Base-by-base conservation (phyloP, 2,888 invertebrate species). In the Seira sanloemensis region DNA sequence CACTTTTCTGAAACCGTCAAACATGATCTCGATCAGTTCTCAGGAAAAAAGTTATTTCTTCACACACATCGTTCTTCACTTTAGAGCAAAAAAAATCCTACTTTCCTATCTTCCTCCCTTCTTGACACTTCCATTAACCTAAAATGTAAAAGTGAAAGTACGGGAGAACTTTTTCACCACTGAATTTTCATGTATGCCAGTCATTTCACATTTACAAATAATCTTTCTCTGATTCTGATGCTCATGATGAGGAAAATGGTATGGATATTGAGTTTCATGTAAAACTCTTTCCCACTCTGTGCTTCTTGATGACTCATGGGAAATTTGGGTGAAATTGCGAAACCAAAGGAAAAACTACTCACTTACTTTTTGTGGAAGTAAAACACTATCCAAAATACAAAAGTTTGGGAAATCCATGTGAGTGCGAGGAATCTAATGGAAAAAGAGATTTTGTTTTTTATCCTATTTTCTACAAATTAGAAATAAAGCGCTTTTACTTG, bases 41-140 rank as follows among this genome's bases (percentile, higher is more conserved):
- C 4, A 12, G 37, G 37, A 37, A 37, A n/a, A n/a, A 37, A 4
- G 37, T 37, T 37, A 37, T 37, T n/a, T n/a, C n/a, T n/a, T n/a
- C n/a, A n/a, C n/a, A n/a, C n/a, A n/a, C n/a, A n/a, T n/a, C n/a
- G 12, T 37, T 37, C 37, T 37, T 37, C 12, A 37, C 5, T 37
- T 69, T 81, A 37, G 62, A 46, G 69, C 69, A 68, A 54, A 74
- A 58, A 79, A 73, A 73, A 27, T 26, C 9, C 19, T 58, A 54
- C 54, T 73, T 73, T 67, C 67, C 24, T 72, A 37, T 66, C 71
- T 65, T 76, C 46, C 75, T 79, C 66, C 74, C 58, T 68, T 54
- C 71, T 82, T 82, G 82, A 82, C 82, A 82, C 67, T 76, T 82
- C 82, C 82, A 82, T 82, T 82, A 82, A 54, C 82, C 76, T 54